Evolutionary conservation across 2,113 vertebrate species (phyloP), one percentile per base, ranked within the genome.

Genomic region (Sylvicapra grimmia): DNA sequence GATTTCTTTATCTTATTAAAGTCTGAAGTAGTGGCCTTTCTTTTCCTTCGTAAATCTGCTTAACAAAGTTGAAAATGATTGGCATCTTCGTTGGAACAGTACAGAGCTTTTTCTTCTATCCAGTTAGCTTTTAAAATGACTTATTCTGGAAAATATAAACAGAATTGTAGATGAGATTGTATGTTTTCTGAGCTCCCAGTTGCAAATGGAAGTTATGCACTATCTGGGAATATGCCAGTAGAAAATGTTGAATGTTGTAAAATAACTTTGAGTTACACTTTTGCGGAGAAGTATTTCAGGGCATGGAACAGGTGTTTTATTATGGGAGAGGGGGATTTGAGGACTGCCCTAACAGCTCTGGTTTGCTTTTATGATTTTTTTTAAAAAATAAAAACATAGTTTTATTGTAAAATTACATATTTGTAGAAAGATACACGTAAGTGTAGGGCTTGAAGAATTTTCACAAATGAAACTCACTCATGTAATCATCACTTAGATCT

Each of bases 1-100:
- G 7, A 44, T 23, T 63, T 54, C 33, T 36, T 75, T 65, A 33
- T 47, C 31, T 85, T 92, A 27, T 53, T 83, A 10, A 89, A 47
- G 36, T 47, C 49, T 53, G 44, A 94, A 94, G 58, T 25, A 14
- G 29, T 68, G 31, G 14, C 21, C 36, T 89, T 89, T 88, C 36
- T 53, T 85, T 94, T 82, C 14, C 58, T 85, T 92, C 8, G 53
- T 56, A 84, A 85, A 75, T 93, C 90, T 7, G 3, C 29, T 94
- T 97, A 95, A 72, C 88, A 68, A 25, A 94, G 85, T 94, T 96
- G 75, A 89, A 96, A 83, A 88, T 90, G 33, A 87, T 90, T 77
- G 58, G 4, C 84, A 27, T 86, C 36, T 40, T 61, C 29, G 4
- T 56, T 8, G 14, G 31, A 49, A 83, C 23, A 56, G 23, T 51